These are phyloP conservation scores for Cenopis cana DNA, from an alignment of 2,888 invertebrate genomes.

Conservation along the genomic window DNA sequence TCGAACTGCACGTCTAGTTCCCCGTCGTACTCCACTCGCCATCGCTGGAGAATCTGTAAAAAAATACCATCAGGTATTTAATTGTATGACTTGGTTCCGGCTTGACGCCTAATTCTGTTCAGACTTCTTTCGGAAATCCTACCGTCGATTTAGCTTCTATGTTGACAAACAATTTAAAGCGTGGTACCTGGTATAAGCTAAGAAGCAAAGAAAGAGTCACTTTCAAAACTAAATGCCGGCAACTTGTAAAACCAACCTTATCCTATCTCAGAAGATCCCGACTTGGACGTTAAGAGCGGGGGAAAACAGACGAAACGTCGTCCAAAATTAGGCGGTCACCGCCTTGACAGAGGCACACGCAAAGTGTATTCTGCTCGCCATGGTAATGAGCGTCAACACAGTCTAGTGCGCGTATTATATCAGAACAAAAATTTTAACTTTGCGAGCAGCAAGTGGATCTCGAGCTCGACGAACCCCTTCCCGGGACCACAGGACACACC, in stretches of 20 bases:
- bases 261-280: too few relatives aligned
- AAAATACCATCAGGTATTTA: constrained; percentile 19
- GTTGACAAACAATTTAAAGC: not conserved
- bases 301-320: too few relatives aligned
- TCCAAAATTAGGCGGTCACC: not conserved
- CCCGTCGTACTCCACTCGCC: constrained; percentile 88
- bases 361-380: not conserved
- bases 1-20: constrained; percentile 91
- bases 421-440: constrained; percentile 86
- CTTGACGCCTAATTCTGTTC: too few relatives aligned
- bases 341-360: not conserved
- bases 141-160: not conserved
- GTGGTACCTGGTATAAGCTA: not conserved
- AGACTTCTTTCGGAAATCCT: not conserved
- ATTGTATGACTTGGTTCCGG: not conserved
- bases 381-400: not conserved
- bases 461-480: constrained; percentile 53
- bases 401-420: not conserved
- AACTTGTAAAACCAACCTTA: too few relatives aligned
- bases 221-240: too few relatives aligned
- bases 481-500: too few relatives aligned
- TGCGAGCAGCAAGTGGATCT: constrained; percentile 89
- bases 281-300: too few relatives aligned
- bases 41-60: constrained; percentile 88
- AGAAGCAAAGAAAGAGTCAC: not conserved